A percentile compares a stretch with the other conserved stretches of the same genome.
These are phyloP conservation scores for Anguilla megastoma DNA, from an alignment of 2,797 vertebrate species.

Conservation along the genomic window DNA sequence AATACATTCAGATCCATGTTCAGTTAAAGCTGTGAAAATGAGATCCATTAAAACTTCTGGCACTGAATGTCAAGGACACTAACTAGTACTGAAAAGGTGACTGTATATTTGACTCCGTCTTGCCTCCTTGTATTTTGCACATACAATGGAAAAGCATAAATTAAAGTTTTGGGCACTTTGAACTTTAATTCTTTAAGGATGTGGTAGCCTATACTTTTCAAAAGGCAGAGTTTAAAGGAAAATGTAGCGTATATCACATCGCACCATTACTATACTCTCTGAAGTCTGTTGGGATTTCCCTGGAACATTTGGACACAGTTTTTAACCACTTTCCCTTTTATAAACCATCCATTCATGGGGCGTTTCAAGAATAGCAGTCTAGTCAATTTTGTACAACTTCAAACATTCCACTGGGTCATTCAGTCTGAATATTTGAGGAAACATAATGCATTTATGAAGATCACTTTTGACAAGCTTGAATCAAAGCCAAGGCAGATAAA, in stretches of 20 bases:
- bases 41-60: conserved; percentile 69
- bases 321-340: conserved; percentile 46
- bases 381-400: conserved; percentile 55
- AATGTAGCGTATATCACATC: conserved; percentile 53
- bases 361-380: conserved; percentile 55
- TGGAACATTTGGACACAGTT: conserved; percentile 51
- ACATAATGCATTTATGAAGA: conserved; percentile 79
- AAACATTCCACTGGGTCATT: conserved; percentile 57
- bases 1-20: conserved; percentile 64
- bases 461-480: conserved; percentile 81
- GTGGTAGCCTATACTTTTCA: conserved; percentile 57
- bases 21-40: conserved; percentile 54
- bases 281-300: conserved; percentile 57
- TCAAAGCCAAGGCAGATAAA: conserved; percentile 80
- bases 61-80: conserved; percentile 67
- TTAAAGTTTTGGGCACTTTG: conserved; percentile 63
- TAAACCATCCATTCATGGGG: conserved; percentile 70
- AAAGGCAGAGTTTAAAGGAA: conserved; percentile 56
- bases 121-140: conserved; percentile 43
- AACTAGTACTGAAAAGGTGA: conserved; percentile 73
- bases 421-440: conserved; percentile 67
- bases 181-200: conserved; percentile 67
- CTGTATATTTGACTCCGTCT: conserved; percentile 70
- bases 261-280: conserved; percentile 46
- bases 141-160: conserved; percentile 50